A percentile compares a stretch with the other conserved stretches of the same genome.
Evolutionary conservation across 1,140 invertebrate species (phyloP).

Genomic region (Bombyx mori): ASM3026992v2 NC_085114.1:10369001-10369500

Average conservation of each 20-base stretch:
- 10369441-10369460: no score
- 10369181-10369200: slow-evolving; percentile 6
- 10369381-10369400: no score
- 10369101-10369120: slow-evolving; percentile 52
- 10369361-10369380: slow-evolving; percentile 79
- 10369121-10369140: slow-evolving; percentile 34
- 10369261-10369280: slow-evolving; percentile 84
- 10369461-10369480: no score
- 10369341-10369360: slow-evolving; percentile 90
- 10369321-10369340: slow-evolving; percentile 81
- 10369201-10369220: slow-evolving; percentile 85
- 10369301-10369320: slow-evolving; percentile 86
- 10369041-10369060: slow-evolving; percentile 84
- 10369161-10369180: background rate
- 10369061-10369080: slow-evolving; percentile 71
- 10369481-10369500: no score
- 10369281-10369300: slow-evolving; percentile 90
- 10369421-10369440: no score
- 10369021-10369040: slow-evolving; percentile 86
- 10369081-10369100: slow-evolving; percentile 40
- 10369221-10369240: slow-evolving; percentile 80
- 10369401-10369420: no score
- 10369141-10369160: background rate
- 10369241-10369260: slow-evolving; percentile 79
- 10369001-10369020: slow-evolving; percentile 87